Percentiles rank a stretch among this genome's conserved stretches.
Evolutionary conservation across 2,888 invertebrate genomes (phyloP).

Genomic region (Troides aeacus): DNA sequence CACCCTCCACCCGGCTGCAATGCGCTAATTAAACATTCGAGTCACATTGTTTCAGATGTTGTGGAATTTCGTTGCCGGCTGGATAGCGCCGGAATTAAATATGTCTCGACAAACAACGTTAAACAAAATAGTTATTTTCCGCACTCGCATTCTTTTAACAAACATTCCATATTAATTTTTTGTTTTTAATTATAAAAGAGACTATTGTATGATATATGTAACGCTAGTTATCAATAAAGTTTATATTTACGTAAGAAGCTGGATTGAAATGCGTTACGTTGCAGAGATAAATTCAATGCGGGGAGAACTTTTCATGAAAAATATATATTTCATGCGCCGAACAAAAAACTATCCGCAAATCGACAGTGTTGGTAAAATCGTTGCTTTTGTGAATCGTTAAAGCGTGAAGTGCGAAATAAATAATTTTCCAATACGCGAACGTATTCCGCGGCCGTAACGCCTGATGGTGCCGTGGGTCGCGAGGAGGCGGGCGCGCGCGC

Average conservation of each 20-base stretch:
- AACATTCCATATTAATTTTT: conserved; percentile 10
- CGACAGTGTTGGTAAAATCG: conserved; percentile 28
- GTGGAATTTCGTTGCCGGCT: conserved; percentile 54
- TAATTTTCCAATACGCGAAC: conserved; percentile 31
- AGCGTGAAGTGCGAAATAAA: conserved; percentile 30
- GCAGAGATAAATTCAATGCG: not conserved
- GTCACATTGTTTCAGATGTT: conserved; percentile 74
- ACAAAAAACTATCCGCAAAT: conserved; percentile 19
- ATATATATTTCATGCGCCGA: not conserved
- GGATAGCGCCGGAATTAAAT: conserved; percentile 47
- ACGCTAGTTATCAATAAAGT: not conserved
- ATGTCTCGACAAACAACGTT: conserved; percentile 36
- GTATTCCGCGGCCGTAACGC: conserved; percentile 23
- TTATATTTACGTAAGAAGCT: not conserved
- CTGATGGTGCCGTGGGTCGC: conserved; percentile 29
- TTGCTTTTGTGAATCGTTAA: conserved; percentile 27
- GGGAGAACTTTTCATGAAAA: not conserved
- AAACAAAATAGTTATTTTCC: conserved; percentile 25
- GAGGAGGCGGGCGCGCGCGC: conserved; percentile 27
- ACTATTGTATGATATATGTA: not conserved
- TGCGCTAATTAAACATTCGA: conserved; percentile 79
- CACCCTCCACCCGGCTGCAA: conserved; percentile 54
- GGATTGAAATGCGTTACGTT: not conserved
- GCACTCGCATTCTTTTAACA: conserved; percentile 17
- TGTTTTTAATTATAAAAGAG: conserved; percentile 6